These are phyloP conservation scores for Pristiophorus japonicus DNA, from an alignment of 2,113 vertebrate species.

Conservation along the genomic window DNA sequence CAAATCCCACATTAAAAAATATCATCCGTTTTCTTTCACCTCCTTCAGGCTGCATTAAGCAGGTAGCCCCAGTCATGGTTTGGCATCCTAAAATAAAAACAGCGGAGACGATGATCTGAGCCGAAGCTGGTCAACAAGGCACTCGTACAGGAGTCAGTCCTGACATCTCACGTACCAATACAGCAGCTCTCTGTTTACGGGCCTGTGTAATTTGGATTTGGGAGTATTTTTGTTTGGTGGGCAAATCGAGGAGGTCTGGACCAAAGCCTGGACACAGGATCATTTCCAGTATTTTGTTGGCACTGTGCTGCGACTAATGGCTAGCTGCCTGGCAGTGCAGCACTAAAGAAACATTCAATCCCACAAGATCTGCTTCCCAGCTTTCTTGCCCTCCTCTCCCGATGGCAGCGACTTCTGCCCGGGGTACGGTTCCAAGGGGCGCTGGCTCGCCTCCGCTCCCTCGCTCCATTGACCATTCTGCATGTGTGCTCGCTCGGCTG, in stretches of 20 bases:
- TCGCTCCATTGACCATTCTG: background rate
- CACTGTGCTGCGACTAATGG: background rate
- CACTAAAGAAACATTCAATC: background rate
- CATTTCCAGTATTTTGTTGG: slow-evolving; percentile 25
- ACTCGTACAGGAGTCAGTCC: background rate
- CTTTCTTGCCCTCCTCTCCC: background rate
- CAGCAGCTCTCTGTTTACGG: background rate
- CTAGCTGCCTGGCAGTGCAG: background rate
- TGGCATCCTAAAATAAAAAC: background rate
- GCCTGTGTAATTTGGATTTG: background rate
- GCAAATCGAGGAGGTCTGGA: background rate
- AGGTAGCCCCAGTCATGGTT: background rate
- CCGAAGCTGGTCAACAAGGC: background rate
- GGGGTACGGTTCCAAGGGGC: background rate
- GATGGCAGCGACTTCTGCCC: background rate
- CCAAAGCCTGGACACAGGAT: background rate
- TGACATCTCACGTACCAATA: background rate
- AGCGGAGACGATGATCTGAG: background rate
- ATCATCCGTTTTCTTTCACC: background rate
- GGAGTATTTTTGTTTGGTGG: slow-evolving; percentile 22
- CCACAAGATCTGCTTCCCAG: background rate
- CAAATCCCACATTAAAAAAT: background rate
- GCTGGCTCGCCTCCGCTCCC: background rate
- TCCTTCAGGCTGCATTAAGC: background rate
- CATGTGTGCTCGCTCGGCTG: background rate